Evolutionary conservation across 2,797 vertebrate genomes (phyloP).

Genomic region (Remorina albescens): DNA sequence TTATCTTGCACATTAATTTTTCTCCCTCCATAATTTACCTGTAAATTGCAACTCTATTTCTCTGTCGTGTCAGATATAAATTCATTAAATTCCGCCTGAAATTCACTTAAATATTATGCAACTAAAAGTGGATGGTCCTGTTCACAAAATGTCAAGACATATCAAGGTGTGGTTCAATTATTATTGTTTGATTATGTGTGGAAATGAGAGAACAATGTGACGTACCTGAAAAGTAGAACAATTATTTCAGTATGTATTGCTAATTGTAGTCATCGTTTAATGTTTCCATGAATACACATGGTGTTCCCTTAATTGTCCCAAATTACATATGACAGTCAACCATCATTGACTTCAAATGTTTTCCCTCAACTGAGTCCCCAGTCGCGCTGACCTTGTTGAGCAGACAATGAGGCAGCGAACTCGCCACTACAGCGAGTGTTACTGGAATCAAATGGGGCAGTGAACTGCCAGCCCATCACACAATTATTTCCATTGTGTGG

Average conservation of each 20-base stretch:
- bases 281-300: constrained; percentile 6
- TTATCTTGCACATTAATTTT: constrained; percentile 12
- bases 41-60: constrained; percentile 32
- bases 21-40: constrained; percentile 5
- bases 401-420: constrained; percentile 51
- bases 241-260: not conserved
- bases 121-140: constrained; percentile 2
- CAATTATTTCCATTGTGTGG: constrained; percentile 71
- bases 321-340: constrained; percentile 32
- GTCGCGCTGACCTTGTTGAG: constrained; percentile 44
- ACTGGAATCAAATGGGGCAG: constrained; percentile 68
- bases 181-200: not conserved
- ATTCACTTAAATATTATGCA: constrained; percentile 16
- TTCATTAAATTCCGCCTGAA: constrained; percentile 27
- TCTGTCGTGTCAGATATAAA: constrained; percentile 31
- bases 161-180: constrained; percentile 3
- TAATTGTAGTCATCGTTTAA: constrained; percentile 3
- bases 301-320: constrained; percentile 8
- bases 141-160: constrained; percentile 20
- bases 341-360: constrained; percentile 33
- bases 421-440: constrained; percentile 29
- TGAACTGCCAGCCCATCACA: constrained; percentile 66
- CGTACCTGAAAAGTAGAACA: not conserved
- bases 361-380: constrained; percentile 23
- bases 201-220: constrained; percentile 11